Base-by-base conservation (phyloP, 2,888 invertebrate species). In the Troides oblongomaculatus region DNA sequence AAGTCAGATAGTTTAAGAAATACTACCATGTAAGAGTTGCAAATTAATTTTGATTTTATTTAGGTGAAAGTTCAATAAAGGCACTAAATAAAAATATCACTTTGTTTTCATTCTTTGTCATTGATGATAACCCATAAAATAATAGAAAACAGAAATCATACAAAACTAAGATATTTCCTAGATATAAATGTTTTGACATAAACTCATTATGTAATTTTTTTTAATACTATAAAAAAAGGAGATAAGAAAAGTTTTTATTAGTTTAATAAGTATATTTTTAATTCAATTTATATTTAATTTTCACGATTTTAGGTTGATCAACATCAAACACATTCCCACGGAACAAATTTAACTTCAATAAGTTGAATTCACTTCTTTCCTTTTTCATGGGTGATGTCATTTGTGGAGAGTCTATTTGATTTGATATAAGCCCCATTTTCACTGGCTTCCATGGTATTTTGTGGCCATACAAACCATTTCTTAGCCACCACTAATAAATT, bases 361-460 rank as follows among this genome's bases (percentile, higher is more conserved):
- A 70, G 36, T 82, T 77, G 63, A 84, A 79, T 57, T 70, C 60
- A 61, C 30, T 67, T 64, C 78, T 78, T 62, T 75, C 74, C 71
- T 77, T 79, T 71, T 77, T 76, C 62, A 78, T 69, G 8, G 79
- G 72, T 14, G 75, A 71, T 43, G 79, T 79, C 53, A 75, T 58
- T 64, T 74, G 71, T 36, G 79, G 80, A 50, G 73, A 72, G 10
- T 66, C 64, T 62, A 78, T 73, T 77, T 80, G 81, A 67, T 78
- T 77, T 72, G 66, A 64, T 43, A 64, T 63, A 43, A 72, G 70
- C 68, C 66, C 76, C 71, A 71, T 76, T 72, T 70, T 74, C 25
- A 77, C 72, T 62, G 71, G 64, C 77, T 78, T 86, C 90, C 90
- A 90, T 64, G 85, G 85, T 74, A 90, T 88, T 64, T 75, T 72